Evolutionary conservation across 2,888 invertebrate genomes (phyloP), one percentile per base, ranked within the genome.

Genomic region (Rotaria magnacalcarata): DNA sequence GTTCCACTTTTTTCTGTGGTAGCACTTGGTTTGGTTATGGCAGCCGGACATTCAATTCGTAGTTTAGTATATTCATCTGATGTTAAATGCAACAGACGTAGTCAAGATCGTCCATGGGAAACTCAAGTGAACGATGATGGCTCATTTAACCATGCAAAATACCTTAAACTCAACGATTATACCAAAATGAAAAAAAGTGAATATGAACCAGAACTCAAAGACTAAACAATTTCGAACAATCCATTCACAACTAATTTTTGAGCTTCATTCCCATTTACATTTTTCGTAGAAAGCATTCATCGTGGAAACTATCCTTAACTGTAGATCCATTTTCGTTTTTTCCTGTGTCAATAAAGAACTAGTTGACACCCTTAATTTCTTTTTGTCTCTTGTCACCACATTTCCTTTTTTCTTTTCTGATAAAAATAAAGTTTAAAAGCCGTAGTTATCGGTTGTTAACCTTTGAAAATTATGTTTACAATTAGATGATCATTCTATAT

Each of bases 1-100:
- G 24, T 80, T n/a, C 80, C 80, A n/a, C n/a, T 80, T 1, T 80
- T 80, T 80, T 43, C 47, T 2, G n/a, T 80, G 10, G 80, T 80
- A 11, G 47, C n/a, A 43, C 4, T 80, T 19, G 80, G 80, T 47
- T 0, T 47, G 80, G 43, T 24, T 21, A 47, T 80, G 47, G 80
- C 80, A 8, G 80, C 47, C n/a, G 80, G 80, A n/a, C 80, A 80
- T 80, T 34, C 80, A 80, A 11, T 80, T n/a, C 80, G 80, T n/a
- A 21, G 47, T 80, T 11, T 80, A n/a, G n/a, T 14, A 14, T 80
- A n/a, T 80, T 80, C 80, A 80, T 21, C n/a, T 11, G 80, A 80
- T 80, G 80, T 80, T 11, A 80, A 80, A 80, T 8, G 19, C 0
- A 80, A 80, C n/a, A 3, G 80, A 47, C 24, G 80, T 47, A 80